Evolutionary conservation across 2,888 invertebrate genomes (phyloP), one percentile per base, ranked within the genome.

Genomic region (Scaptomyza reducta): DNA sequence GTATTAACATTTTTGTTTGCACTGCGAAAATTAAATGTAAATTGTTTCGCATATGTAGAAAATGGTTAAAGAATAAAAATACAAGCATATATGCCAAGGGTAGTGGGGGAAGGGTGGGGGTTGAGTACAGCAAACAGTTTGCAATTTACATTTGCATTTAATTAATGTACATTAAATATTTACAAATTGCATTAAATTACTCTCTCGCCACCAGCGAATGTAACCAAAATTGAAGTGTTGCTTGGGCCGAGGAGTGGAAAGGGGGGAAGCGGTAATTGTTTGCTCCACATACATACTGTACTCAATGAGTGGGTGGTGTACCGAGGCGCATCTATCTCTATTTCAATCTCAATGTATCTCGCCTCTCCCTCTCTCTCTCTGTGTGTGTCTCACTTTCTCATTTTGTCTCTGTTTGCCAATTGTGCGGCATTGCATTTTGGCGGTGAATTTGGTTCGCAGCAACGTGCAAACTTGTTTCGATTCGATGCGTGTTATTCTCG

Each of bases 131-230:
- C 57, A 60, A 58, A 65, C 65, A 55, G 49, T 64, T 60, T 22
- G 59, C 56, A 31, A 29, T 85, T 79, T 70, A 53, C 82, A 81
- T 86, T 80, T 76, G 83, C 82, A 86, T 83, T 78, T 80, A 80
- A 83, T 83, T 86, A 83, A 83, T 86, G 86, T 70, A 70, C 83
- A 76, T 82, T 78, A 82, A 82, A 82, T 82, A 82, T 82, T 82
- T 82, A 82, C 86, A 78, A 84, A 77, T 84, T 82, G 81, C 66
- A 84, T 79, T 81, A 69, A 77, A 84, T 79, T 77, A 72, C 68
- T 71, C 42, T 66, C 31, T 31, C 67, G 18, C 60, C 40, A 51
- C 46, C 40, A 51, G 49, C 33, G 51, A 61, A 31, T 54, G 67
- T 66, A 67, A 25, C 38, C 35, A 14, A 50, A 50, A 50, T 50